Base-by-base conservation (phyloP, 2,888 invertebrate genomes). In the Acheta domesticus region DNA sequence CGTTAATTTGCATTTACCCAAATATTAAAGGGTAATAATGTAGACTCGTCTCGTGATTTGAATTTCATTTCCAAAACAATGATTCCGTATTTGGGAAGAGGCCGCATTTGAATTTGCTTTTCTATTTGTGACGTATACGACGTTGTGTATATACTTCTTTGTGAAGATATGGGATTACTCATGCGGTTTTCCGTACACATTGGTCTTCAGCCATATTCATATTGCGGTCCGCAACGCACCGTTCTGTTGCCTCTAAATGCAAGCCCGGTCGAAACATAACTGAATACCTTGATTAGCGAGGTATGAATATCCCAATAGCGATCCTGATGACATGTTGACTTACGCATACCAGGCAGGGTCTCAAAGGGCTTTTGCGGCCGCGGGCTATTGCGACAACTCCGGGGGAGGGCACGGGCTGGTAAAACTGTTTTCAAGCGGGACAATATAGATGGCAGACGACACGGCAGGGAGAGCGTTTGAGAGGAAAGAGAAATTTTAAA, bases 271-370 rank as follows among this genome's bases (percentile, higher is more conserved):
- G 62, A 14, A 62, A n/a, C 62, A n/a, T 62, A 14, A 62, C 62
- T 62, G 62, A 62, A 62, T 62, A 62, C 62, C 62, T 62, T 62
- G 62, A 62, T 62, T 62, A 62, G 62, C 62, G 62, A 62, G 62
- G 62, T 62, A 62, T 62, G 62, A 62, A 62, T 62, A 62, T 62
- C 62, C 62, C 62, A 62, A 62, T 62, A 62, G 62, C 16, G 16
- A 14, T 62, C 62, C n/a, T n/a, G n/a, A 62, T 62, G 62, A 62
- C 62, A n/a, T 62, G 62, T 62, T 62, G 62, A 62, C 62, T 62
- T 62, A 62, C 62, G n/a, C n/a, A n/a, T 62, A 62, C 62, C 62
- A 62, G 62, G 16, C n/a, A n/a, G 62, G n/a, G n/a, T 16, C 62
- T 62, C 62, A 62, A 62, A 62, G 62, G 14, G 36, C 36, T 36